Base-by-base conservation (phyloP, 1,140 invertebrate genomes). In the Neodiprion pinetum region DNA sequence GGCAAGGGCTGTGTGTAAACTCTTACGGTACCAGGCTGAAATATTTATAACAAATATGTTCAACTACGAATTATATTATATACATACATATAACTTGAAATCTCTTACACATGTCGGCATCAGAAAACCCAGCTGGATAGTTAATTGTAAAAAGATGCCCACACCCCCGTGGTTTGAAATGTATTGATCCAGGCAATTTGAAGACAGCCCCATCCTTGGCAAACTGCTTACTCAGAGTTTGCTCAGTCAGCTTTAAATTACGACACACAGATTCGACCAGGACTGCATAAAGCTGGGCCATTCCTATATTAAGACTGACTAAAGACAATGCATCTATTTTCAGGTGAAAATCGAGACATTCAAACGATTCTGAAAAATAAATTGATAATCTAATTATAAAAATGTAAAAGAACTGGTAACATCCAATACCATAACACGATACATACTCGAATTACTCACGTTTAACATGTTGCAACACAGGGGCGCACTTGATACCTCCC, bases 101-200 rank as follows among this genome's bases (percentile, higher is more conserved):
- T 71, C 76, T 84, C 89, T 89, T 89, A 94, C 93, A 88, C 86
- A 92, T 87, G 74, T 89, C 87, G 75, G 92, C 90, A 82, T 94
- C 92, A 28, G 90, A 86, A 70, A 90, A 88, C 21, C 88, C 89
- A 79, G 90, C 89, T 61, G 93, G 90, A 81, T 95, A 94, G 17
- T 95, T 87, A 78, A 93, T 88, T 67, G 94, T 94, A 14, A 96
- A 81, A 76, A 96, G 93, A 88, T 96, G 94, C 9, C 94, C 93
- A 78, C 93, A 91, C 74, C 91, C 89, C 84, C 86, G 82, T 83
- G 89, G 83, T 84, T 90, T 92, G 47, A 88, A 87, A 78, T 89
- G 85, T 71, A 84, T 75, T 9, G 83, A 73, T 53, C 81, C 70
- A 50, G 85, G 81, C 67, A 88, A 75, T 72, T 79, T 80, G 11